These are phyloP conservation scores for Rhinogobius similis DNA, from an alignment of 2,113 vertebrate species.

Conservation along the genomic window DNA sequence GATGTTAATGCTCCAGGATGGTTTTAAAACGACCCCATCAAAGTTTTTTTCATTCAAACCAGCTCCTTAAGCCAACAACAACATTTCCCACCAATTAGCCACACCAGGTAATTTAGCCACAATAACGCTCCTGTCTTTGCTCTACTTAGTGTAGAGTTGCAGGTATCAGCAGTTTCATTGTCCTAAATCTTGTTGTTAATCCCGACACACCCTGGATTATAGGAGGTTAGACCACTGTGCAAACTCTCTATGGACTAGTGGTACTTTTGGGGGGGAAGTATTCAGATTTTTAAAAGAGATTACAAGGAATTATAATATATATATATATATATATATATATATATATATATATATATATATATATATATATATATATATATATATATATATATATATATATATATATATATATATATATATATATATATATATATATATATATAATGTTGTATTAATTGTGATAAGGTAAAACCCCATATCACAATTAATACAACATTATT, in stretches of 20 bases:
- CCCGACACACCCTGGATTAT: conserved; percentile 64
- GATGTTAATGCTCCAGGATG: neutral
- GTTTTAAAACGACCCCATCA: neutral
- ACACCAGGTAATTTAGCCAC: conserved; percentile 26
- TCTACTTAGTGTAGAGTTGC: conserved; percentile 34
- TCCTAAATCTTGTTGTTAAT: conserved; percentile 68
- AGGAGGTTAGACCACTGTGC: conserved; percentile 4
- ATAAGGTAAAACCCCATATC: no score
- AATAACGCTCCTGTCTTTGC: conserved; percentile 7
- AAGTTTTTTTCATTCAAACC: neutral
- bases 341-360: no score
- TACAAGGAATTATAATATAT: no score
- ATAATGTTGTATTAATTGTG: no score
- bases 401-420: no score
- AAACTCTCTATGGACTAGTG: neutral
- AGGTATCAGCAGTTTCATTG: conserved; percentile 69
- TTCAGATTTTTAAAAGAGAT: no score
- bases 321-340: no score
- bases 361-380: no score
- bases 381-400: no score
- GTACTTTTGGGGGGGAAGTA: no score
- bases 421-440: no score
- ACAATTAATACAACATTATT: no score
- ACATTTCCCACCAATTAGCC: conserved; percentile 1
- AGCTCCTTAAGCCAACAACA: neutral